Conservation (phyloP, 1,140 invertebrate species). For the Frieseomelitta varia region DNA sequence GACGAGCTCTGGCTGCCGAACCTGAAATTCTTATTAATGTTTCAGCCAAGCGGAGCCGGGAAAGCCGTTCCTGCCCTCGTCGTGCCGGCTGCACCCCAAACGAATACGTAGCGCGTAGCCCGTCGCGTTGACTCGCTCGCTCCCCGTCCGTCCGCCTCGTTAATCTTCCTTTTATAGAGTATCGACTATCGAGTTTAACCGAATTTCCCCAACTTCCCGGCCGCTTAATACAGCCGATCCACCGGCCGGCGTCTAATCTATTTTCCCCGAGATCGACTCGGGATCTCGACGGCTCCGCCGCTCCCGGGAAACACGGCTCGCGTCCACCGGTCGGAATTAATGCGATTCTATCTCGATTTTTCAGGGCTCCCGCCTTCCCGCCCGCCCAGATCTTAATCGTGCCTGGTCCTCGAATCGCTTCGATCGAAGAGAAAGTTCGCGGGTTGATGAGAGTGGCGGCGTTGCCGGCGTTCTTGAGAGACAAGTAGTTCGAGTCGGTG, state of each 20-base stretch:
- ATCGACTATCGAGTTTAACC: constrained; percentile 53
- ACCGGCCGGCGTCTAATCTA: constrained; percentile 39
- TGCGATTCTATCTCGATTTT: constrained; percentile 24
- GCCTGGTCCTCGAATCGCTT: not conserved
- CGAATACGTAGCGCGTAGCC: constrained; percentile 21
- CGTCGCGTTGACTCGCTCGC: not conserved
- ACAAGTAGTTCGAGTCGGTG: too few relatives aligned
- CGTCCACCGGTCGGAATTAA: constrained; percentile 24
- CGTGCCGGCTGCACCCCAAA: not conserved
- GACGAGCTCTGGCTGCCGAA: constrained; percentile 28
- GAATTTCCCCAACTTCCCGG: constrained; percentile 53
- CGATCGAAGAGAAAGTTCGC: not conserved
- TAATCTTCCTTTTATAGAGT: constrained; percentile 53
- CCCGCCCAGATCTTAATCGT: not conserved
- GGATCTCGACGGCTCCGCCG: too few relatives aligned
- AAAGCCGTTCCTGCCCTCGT: not conserved
- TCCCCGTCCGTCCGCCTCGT: constrained; percentile 5
- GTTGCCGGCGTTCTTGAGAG: too few relatives aligned
- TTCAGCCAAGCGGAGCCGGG: constrained; percentile 24
- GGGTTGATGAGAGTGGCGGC: too few relatives aligned
- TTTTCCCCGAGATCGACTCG: constrained; percentile 22
- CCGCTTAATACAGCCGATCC: constrained; percentile 32
- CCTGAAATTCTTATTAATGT: constrained; percentile 64
- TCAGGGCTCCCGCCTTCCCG: not conserved
- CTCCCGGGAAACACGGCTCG: not conserved